phyloP scores from a whole-genome alignment of 2,797 vertebrate genomes.

The Hyperoplus lanceolatus region DNA sequence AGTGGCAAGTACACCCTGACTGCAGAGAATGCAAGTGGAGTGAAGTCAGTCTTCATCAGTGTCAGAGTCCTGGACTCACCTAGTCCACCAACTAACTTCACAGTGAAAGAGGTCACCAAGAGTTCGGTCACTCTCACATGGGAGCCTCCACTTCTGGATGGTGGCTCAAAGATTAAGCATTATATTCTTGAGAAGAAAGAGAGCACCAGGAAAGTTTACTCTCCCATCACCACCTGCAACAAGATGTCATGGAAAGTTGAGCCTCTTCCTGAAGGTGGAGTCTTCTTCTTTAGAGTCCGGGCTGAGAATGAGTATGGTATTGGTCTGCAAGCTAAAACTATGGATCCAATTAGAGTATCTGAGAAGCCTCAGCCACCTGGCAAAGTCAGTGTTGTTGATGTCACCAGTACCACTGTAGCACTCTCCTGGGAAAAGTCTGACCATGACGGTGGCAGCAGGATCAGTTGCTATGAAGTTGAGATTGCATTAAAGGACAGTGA shows the following conservation, averaged over 20 bases:
- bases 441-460: conserved; percentile 97
- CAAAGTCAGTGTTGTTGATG: conserved; percentile 95
- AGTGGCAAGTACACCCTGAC: conserved; percentile 96
- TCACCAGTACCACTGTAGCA: conserved; percentile 92
- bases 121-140: conserved; percentile 95
- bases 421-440: conserved; percentile 96
- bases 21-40: conserved; percentile 95
- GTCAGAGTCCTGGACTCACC: conserved; percentile 97
- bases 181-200: conserved; percentile 98
- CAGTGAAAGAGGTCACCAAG: conserved; percentile 95
- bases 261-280: conserved; percentile 94
- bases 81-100: conserved; percentile 93
- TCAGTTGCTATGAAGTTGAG: conserved; percentile 95
- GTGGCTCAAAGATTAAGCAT: conserved; percentile 97
- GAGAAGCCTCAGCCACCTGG: conserved; percentile 98
- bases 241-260: conserved; percentile 96
- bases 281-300: conserved; percentile 95
- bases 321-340: conserved; percentile 92
- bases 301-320: conserved; percentile 98
- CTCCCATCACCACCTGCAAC: conserved; percentile 93
- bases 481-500: conserved; percentile 94
- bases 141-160: conserved; percentile 96
- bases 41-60: conserved; percentile 96
- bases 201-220: conserved; percentile 96
- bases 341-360: conserved; percentile 94